phyloP scores from a whole-genome alignment of 2,888 invertebrate genomes.

The Xylocampa areola region DNA sequence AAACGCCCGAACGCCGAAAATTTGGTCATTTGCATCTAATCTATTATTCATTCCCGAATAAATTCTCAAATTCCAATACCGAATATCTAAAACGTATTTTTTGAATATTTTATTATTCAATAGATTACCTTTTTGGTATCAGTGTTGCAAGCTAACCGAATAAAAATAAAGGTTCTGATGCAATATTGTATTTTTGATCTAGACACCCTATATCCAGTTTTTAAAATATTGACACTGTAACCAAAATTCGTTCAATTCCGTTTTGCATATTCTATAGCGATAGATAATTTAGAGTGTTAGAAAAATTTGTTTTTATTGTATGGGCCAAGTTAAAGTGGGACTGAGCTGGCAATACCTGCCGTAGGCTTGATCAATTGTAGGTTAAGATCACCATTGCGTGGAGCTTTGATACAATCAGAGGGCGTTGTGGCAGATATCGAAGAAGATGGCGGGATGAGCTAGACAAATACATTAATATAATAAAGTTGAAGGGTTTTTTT shows the following conservation, averaged over 20 bases:
- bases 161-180: constrained; percentile 3
- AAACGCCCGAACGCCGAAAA: constrained; percentile 28
- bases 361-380: no score
- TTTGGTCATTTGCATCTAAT: constrained; percentile 48
- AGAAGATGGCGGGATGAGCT: no score
- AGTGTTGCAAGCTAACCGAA: constrained; percentile 5
- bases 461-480: no score
- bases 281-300: no score
- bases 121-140: no score
- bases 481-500: no score
- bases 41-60: constrained; percentile 37
- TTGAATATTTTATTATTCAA: constrained; percentile 10
- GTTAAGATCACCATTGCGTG: no score
- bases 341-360: no score
- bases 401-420: no score
- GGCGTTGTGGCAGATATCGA: no score
- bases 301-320: no score
- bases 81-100: background rate
- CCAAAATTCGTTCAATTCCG: background rate
- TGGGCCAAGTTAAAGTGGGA: no score
- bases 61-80: constrained; percentile 18
- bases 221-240: background rate
- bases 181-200: background rate
- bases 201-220: background rate
- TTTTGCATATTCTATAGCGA: constrained; percentile 2